Evolutionary conservation across 2,888 invertebrate species (phyloP).

Genomic region (Liodrosophila aerea): DNA sequence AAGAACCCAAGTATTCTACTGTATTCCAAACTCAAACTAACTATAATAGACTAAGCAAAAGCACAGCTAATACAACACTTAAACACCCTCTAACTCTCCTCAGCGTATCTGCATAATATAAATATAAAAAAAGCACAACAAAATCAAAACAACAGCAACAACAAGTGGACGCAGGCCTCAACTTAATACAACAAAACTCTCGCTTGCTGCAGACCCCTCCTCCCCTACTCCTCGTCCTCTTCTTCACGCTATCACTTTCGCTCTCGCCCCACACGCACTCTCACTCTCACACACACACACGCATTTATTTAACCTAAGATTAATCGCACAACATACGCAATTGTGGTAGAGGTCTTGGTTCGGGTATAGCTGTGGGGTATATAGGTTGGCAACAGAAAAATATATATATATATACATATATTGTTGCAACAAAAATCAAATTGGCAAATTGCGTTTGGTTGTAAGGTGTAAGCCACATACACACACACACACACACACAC

Average conservation of each 20-base stretch:
- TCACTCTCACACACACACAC: conserved; percentile 32
- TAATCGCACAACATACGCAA: conserved; percentile 60
- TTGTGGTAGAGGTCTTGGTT: conserved; percentile 1
- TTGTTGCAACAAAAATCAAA: conserved; percentile 75
- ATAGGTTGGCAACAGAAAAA: conserved; percentile 46
- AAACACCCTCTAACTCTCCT: no score
- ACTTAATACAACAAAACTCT: conserved; percentile 2
- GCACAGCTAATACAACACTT: no score
- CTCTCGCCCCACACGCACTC: conserved; percentile 8
- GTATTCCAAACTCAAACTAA: no score
- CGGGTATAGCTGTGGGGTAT: conserved; percentile 5
- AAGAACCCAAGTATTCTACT: no score
- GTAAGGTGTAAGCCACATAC: conserved; percentile 57
- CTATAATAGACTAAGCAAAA: no score
- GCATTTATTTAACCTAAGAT: conserved; percentile 71
- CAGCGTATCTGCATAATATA: no score
- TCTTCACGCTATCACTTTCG: background rate
- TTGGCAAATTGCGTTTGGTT: conserved; percentile 67
- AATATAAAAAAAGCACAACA: conserved; percentile 32
- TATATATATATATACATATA: conserved; percentile 38
- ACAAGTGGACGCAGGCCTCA: conserved; percentile 36
- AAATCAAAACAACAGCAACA: conserved; percentile 34
- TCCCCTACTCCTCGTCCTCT: no score
- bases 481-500: conserved; percentile 29
- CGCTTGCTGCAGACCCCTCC: no score